Evolutionary conservation across 2,888 invertebrate species (phyloP), one percentile per base, ranked within the genome.

Genomic region (Craniophora ligustri): DNA sequence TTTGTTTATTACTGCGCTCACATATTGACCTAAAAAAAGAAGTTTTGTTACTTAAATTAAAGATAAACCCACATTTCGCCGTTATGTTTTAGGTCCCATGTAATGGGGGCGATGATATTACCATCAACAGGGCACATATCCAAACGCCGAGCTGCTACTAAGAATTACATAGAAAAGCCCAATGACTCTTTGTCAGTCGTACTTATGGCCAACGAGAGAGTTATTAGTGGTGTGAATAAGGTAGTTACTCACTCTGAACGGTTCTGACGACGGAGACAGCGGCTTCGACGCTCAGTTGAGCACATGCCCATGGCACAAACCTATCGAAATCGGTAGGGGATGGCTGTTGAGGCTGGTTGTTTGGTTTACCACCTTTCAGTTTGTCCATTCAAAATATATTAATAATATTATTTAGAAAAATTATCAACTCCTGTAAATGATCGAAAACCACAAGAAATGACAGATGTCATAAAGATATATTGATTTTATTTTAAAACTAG

Each of bases 241-340:
- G 3, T 5, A 5, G 11, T 1, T 26, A 41, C 41, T 31, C 8
- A 41, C 41, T 13, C 1, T 30, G 11, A 18, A 41, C 13, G 2
- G 14, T 41, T 19, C 19, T 41, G 11, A 18, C 31, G 19, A 87
- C 41, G 2, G 67, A 10, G 0, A 86, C 41, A 0, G 36, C 50
- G 0, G 56, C 63, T 0, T 69, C 56, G 1, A 80, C 28, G n/a
- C 78, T 70, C 0, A 83, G 45, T 40, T 85, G 81, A 0, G 28
- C 54, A 28, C 84, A 85, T 0, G 85, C 84, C 84, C 85, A 88
- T 0, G 86, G 85, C 0, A 87, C 31, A 54, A 74, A 88, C 1
- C 32, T 26, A 0, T 72, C 68, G 39, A 86, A 79, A 19, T 84
- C 74, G 2, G 18, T 4, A 0, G 75, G 71, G 1, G 30, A 13